Conservation (phyloP, 2,888 invertebrate species). For the Ophioninae sp. region DNA sequence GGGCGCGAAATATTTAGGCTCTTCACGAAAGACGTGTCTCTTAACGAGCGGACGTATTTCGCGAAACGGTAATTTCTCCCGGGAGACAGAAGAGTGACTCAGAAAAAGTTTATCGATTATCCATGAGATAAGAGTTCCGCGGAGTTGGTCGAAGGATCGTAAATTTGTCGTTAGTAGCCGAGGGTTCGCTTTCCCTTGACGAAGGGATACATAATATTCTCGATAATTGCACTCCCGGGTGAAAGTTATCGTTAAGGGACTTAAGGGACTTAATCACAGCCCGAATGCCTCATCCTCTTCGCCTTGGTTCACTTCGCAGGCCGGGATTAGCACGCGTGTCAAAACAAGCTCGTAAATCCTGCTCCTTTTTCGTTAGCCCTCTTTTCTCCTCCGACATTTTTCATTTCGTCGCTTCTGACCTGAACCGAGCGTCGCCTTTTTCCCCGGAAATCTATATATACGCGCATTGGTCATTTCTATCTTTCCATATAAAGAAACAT, state of each 20-base stretch:
- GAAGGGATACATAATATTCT: slow-evolving; percentile 25
- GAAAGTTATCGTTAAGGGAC: background rate
- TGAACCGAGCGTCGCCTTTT: background rate
- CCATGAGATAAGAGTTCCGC: background rate
- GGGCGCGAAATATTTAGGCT: background rate
- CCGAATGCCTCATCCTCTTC: slow-evolving; percentile 19
- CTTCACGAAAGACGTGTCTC: background rate
- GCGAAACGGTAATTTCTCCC: background rate
- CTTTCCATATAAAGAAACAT: slow-evolving; percentile 23
- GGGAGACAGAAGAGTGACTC: slow-evolving; percentile 21
- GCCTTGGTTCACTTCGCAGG: slow-evolving; percentile 16
- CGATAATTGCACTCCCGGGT: slow-evolving; percentile 3
- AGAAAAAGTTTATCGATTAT: slow-evolving; percentile 28
- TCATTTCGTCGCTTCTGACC: slow-evolving; percentile 29
- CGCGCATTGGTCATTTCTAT: background rate
- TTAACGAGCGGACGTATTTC: background rate
- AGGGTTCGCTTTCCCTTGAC: background rate
- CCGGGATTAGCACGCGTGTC: slow-evolving; percentile 53
- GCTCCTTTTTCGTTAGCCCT: slow-evolving; percentile 24
- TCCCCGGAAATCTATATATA: background rate
- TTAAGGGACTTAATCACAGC: slow-evolving; percentile 5
- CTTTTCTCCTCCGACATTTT: background rate
- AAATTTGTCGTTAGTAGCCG: slow-evolving; percentile 49
- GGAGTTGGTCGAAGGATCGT: slow-evolving; percentile 12
- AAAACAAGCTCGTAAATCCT: slow-evolving; percentile 70